Evolutionary conservation across 2,113 vertebrate genomes (phyloP), one percentile per base, ranked within the genome.

Genomic region (Silurus asotus): DNA sequence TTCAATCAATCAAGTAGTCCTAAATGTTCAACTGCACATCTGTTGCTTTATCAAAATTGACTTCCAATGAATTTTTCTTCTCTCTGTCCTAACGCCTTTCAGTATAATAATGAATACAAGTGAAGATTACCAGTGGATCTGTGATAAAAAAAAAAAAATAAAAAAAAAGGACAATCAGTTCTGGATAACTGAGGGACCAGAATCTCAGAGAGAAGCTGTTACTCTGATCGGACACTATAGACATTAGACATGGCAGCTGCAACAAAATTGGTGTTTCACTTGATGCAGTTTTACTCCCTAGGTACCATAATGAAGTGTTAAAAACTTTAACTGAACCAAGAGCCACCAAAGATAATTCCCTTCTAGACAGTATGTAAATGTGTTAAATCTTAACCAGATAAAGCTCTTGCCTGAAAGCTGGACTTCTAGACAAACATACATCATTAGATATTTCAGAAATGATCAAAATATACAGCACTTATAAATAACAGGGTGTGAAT

Each of bases 401-500:
- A 67, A 69, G 61, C 51, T 79, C 10, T 15, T 56, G 61, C 11
- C 76, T 45, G 62, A 58, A 74, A 84, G 25, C 19, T n/a, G 55
- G 49, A 58, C 10, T 62, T 75, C 61, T 9, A 64, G 2, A 53
- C 48, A 86, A 61, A 86, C 58, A 37, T 9, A 53, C 17, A n/a
- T 79, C 61, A 80, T 84, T 65, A 84, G 81, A 88, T 69, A 75
- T 79, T 83, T 81, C 51, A 80, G 78, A 78, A 74, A 55, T 72
- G 58, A 87, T 85, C 80, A 81, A 88, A 89, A 82, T 80, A 74
- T 87, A 89, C 74, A 87, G 74, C 79, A 86, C 55, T 87, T 87
- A 87, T 87, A 87, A 87, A 86, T 88, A 89, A 82, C 65, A 77
- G 59, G 81, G 37, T 72, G 79, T 84, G 58, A 37, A 83, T 28